Evolutionary conservation across 1,140 invertebrate genomes (phyloP).

Genomic region (Micrasema minimum): DNA sequence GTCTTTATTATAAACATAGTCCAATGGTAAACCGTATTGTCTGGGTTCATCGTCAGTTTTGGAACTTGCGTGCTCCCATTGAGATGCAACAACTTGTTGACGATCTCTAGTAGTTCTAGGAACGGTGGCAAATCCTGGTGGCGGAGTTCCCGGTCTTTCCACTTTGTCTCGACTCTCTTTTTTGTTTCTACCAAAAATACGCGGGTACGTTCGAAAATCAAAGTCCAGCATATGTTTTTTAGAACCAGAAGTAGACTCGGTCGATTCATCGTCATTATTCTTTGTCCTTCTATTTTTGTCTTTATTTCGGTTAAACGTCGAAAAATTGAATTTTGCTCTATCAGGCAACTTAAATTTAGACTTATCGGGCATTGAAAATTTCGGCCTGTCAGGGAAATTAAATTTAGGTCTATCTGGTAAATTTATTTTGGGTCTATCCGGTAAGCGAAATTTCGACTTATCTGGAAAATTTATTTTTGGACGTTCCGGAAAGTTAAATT

Average conservation of each 20-base stretch:
- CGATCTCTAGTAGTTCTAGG: conserved; percentile 57
- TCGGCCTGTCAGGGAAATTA: conserved; percentile 68
- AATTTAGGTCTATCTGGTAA: conserved; percentile 66
- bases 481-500: conserved; percentile 67
- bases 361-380: conserved; percentile 68
- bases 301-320: conserved; percentile 59
- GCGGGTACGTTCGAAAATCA: conserved; percentile 80
- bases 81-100: conserved; percentile 39
- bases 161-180: conserved; percentile 63
- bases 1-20: conserved; percentile 34
- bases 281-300: conserved; percentile 47
- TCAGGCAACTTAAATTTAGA: conserved; percentile 73
- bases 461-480: conserved; percentile 72
- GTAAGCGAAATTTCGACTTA: conserved; percentile 61
- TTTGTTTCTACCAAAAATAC: conserved; percentile 76
- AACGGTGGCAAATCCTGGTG: conserved; percentile 60
- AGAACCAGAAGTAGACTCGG: conserved; percentile 53
- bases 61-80: conserved; percentile 45
- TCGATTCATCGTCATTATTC: conserved; percentile 51
- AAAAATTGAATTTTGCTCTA: conserved; percentile 68
- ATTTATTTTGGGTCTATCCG: conserved; percentile 62
- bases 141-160: conserved; percentile 65
- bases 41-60: conserved; percentile 44
- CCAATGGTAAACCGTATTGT: conserved; percentile 39
- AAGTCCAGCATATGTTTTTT: conserved; percentile 68